Evolutionary conservation across 2,888 invertebrate genomes (phyloP).

Genomic region (Tipula helvola): DNA sequence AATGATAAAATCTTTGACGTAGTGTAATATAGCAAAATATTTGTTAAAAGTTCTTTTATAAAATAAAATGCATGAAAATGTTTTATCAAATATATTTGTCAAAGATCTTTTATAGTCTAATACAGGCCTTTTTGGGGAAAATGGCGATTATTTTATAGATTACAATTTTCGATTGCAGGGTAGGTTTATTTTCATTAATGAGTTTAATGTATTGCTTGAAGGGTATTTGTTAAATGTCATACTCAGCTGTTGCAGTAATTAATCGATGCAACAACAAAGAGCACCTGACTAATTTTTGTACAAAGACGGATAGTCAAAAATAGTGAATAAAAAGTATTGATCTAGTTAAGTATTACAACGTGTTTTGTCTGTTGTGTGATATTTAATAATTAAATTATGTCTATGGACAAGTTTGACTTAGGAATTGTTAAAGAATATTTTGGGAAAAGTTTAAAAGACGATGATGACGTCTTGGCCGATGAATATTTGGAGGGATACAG

Average conservation of each 20-base stretch:
- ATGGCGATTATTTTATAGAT: no score
- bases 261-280: not conserved
- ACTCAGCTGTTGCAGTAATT: not conserved
- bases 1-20: no score
- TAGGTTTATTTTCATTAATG: not conserved
- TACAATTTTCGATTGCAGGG: no score
- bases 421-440: conserved; percentile 50
- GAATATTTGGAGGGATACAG: conserved; percentile 67
- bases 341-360: not conserved
- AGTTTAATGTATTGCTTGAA: not conserved
- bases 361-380: not conserved
- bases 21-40: no score
- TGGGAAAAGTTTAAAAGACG: conserved; percentile 48
- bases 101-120: no score
- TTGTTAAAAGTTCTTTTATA: no score
- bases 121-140: no score
- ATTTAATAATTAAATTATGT: conserved; percentile 26
- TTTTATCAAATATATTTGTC: no score
- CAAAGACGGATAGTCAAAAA: not conserved
- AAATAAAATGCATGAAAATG: no score
- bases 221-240: not conserved
- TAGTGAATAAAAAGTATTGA: not conserved
- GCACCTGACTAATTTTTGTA: not conserved
- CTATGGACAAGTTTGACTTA: conserved; percentile 44
- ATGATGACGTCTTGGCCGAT: conserved; percentile 59